phyloP scores from a whole-genome alignment of 2,113 vertebrate species.

The Pholis gunnellus region DNA sequence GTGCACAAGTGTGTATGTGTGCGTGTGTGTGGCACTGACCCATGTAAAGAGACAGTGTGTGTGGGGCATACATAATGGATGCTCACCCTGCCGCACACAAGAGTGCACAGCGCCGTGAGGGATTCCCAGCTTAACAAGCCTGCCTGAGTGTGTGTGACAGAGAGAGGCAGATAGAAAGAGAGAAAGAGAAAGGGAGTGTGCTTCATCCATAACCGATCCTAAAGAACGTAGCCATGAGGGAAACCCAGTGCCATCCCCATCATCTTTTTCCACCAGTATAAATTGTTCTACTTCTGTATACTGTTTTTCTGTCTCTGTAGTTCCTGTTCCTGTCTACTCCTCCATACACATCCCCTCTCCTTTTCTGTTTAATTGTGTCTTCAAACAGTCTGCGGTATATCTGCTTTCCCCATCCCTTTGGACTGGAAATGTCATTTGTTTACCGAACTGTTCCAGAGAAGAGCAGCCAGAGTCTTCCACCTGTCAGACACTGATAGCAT shows the following conservation, averaged over 20 bases:
- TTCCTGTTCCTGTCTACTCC: background rate
- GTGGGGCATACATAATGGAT: slow-evolving; percentile 78
- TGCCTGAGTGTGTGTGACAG: slow-evolving; percentile 34
- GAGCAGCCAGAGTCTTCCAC: slow-evolving; percentile 66
- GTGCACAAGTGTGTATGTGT: slow-evolving; percentile 3
- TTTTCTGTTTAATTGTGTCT: slow-evolving; percentile 49
- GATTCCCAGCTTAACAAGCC: slow-evolving; percentile 66
- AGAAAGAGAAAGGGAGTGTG: slow-evolving; percentile 6
- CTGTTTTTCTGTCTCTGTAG: background rate
- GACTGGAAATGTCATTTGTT: slow-evolving; percentile 71
- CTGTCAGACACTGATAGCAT: slow-evolving; percentile 70
- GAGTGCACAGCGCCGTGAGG: slow-evolving; percentile 56
- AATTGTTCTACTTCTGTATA: slow-evolving; percentile 11
- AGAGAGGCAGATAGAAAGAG: slow-evolving; percentile 15
- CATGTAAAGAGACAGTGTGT: slow-evolving; percentile 68
- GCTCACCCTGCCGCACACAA: slow-evolving; percentile 59
- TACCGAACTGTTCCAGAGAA: slow-evolving; percentile 54
- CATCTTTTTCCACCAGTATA: slow-evolving; percentile 26
- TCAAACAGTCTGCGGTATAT: slow-evolving; percentile 27
- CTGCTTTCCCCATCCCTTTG: slow-evolving; percentile 21
- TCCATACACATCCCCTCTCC: slow-evolving; percentile 19
- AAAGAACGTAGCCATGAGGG: slow-evolving; percentile 36
- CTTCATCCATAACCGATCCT: slow-evolving; percentile 51
- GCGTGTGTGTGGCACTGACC: slow-evolving; percentile 64
- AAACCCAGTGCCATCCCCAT: slow-evolving; percentile 23